Evolutionary conservation across 2,797 vertebrate species (phyloP), one percentile per base, ranked within the genome.

Genomic region (Avahi laniger): DNA sequence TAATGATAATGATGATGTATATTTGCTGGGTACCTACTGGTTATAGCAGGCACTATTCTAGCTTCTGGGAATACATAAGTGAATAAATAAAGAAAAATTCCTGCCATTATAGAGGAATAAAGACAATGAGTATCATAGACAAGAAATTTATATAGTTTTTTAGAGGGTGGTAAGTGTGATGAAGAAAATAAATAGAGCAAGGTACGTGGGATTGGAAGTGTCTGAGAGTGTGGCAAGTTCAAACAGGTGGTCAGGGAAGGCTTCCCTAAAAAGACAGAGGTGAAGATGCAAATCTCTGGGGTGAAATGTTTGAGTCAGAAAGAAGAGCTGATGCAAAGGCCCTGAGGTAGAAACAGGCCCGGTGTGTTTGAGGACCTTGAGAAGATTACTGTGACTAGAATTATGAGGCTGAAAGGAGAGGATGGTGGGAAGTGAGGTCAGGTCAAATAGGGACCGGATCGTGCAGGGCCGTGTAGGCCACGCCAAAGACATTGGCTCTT

Each of bases 271-370:
- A 82, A 79, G n/a, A 4, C 46, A 20, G 24, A 59, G 10, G 9
- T 86, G 46, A 69, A 52, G 63, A 75, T 59, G 26, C 3, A 65
- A 48, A 67, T 35, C 30, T 4, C 30, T 61, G 46, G 12, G 17
- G 7, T 50, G 10, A 80, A 80, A 61, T 24, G 0, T 78, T 8
- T 83, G 80, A 54, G 33, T 35, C 28, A 92, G 26, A 48, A 43
- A 95, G 61, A 84, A 63, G 82, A 94, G 82, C 9, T 22, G 13
- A 28, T 38, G 46, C 50, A 75, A 89, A 97, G 61, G 38, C 30
- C 59, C 61, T 59, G 80, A 35, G 38, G 17, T 65, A 1, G 57
- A 82, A 79, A 75, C 38, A n/a, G 7, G 22, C 6, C 35, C 52
- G 46, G 0, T 41, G 33, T 50, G 20, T 59, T 35, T 54, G 54